Base-by-base conservation (phyloP, 2,888 invertebrate genomes). In the Venusia cambrica region DNA sequence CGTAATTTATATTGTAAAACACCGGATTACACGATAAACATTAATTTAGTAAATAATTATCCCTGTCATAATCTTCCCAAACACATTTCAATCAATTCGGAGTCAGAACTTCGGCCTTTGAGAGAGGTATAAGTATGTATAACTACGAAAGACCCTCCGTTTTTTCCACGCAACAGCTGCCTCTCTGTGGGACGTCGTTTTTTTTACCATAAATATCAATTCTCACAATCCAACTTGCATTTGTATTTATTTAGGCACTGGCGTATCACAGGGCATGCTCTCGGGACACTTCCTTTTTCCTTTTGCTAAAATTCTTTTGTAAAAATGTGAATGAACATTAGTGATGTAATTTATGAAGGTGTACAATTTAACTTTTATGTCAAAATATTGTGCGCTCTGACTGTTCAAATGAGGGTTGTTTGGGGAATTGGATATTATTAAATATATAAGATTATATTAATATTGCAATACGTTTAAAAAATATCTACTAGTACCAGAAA, bases 141-240 rank as follows among this genome's bases (percentile, higher is more conserved):
- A n/a, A n/a, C n/a, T 58, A 57, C 55, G 51, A 58, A 49, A 58
- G 57, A 54, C 43, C 62, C 59, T 55, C 57, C 60, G 57, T 65
- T 67, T 65, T 63, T 67, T 68, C 49, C 56, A 53, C 49, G 54
- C 45, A 58, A 54, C 77, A 76, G 74, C 72, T 79, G 78, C 56
- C 60, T 51, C 77, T 44, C 79, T 46, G 71, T 70, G 73, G 78
- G 80, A 65, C 59, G 63, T 55, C 73, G 63, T 74, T 79, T 79
- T 80, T 81, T 80, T 65, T 63, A 69, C 67, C 76, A 77, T 84
- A 84, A 84, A 84, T 84, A 84, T 83, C 83, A 84, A 83, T 83
- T 81, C 79, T 67, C 74, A 69, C 73, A 71, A 69, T 65, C 72
- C 70, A 73, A 75, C 74, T 72, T 73, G 65, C 78, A 80, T 83